A percentile compares a stretch with the other conserved stretches of the same genome.
Conservation (phyloP, 2,113 vertebrate species). For the Sinosuthora webbiana region DNA sequence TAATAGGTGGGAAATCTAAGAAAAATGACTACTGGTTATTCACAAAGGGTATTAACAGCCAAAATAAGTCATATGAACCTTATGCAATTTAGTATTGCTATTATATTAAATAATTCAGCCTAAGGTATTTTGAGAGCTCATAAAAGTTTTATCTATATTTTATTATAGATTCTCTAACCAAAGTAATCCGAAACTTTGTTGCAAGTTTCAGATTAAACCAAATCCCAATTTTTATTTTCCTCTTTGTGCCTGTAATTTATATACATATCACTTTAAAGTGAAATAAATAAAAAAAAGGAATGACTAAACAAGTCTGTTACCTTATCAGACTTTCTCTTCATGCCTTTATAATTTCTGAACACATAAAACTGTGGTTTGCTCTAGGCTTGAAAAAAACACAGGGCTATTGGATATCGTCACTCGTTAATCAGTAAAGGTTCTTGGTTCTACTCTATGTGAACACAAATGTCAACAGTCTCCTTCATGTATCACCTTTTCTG, state of each 20-base stretch:
- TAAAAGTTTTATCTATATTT: not conserved
- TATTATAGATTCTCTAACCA: not conserved
- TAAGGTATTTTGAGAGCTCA: not conserved
- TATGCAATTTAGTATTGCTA: not conserved
- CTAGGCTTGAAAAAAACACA: not conserved
- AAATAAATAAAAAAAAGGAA: not conserved
- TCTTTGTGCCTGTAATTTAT: not conserved
- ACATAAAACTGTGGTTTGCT: not conserved
- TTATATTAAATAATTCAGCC: not conserved
- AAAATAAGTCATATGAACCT: not conserved
- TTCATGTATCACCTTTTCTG: not conserved
- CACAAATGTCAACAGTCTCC: not conserved
- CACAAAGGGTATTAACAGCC: not conserved
- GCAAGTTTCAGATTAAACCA: not conserved
- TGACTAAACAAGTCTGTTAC: not conserved
- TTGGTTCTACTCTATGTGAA: not conserved
- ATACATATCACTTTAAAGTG: not conserved
- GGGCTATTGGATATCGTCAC: not conserved
- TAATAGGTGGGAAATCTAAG: not conserved
- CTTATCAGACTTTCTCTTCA: not conserved
- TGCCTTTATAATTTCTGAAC: not conserved
- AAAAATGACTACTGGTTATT: not conserved
- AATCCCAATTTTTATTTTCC: not conserved
- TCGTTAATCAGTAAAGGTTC: not conserved
- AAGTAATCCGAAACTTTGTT: not conserved